Evolutionary conservation across 2,113 vertebrate genomes (phyloP).

Genomic region (Tenrec ecaudatus): DNA sequence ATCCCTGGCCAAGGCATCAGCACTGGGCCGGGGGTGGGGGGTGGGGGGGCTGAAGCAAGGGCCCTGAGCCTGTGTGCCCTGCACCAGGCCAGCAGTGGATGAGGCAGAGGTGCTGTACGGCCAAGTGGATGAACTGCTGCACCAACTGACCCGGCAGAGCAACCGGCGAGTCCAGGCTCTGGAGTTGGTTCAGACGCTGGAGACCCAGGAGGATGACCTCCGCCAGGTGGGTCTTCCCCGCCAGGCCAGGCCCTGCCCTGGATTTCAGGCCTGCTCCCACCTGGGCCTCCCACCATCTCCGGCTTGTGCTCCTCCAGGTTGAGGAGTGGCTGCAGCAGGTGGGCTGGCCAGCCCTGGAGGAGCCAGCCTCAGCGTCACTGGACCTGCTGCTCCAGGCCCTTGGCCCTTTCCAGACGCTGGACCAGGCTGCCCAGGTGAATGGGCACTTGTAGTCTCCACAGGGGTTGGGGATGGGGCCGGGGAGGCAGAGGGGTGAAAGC

Average conservation of each 20-base stretch:
- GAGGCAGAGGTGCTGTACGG: slow-evolving; percentile 89
- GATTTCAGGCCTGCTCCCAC: neutral
- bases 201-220: slow-evolving; percentile 66
- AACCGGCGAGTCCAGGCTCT: slow-evolving; percentile 92
- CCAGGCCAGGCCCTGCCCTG: neutral
- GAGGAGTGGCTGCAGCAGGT: slow-evolving; percentile 91
- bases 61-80: neutral
- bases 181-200: slow-evolving; percentile 90
- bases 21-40: slow-evolving; percentile 30
- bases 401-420: slow-evolving; percentile 89
- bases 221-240: slow-evolving; percentile 64
- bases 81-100: slow-evolving; percentile 87
- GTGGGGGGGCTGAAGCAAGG: neutral
- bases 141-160: slow-evolving; percentile 92
- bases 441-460: neutral
- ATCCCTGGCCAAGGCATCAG: neutral
- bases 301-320: slow-evolving; percentile 83
- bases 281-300: neutral
- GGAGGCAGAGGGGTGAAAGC: neutral
- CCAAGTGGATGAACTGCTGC: slow-evolving; percentile 93
- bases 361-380: slow-evolving; percentile 87
- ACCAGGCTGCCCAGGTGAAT: slow-evolving; percentile 85
- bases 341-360: slow-evolving; percentile 88
- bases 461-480: neutral
- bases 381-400: slow-evolving; percentile 88